Base-by-base conservation (phyloP, 2,113 vertebrate species). In the Lontra canadensis region DNA sequence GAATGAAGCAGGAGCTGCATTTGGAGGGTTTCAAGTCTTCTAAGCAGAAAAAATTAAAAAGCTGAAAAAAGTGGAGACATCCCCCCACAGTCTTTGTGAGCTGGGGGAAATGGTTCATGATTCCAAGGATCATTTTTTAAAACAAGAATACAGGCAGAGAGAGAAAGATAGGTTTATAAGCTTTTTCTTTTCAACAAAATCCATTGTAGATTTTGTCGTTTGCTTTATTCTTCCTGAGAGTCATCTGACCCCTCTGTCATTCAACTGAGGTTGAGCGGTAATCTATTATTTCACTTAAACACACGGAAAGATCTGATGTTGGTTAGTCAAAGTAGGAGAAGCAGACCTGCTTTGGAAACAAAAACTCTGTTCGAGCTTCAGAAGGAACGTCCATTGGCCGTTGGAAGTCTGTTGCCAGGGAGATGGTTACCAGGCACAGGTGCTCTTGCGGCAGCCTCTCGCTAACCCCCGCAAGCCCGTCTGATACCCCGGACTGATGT, bases 271-370 rank as follows among this genome's bases (percentile, higher is more conserved):
- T 61, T 84, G 87, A 97, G 63, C 71, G 82, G 52, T 55, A 44
- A 93, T 93, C 81, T 92, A 90, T 96, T 97, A 92, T 95, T 98
- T 98, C 76, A 94, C 65, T 97, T 96, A 96, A 90, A 95, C 42
- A 95, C 84, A 88, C 87, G 73, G 31, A 86, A 90, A 86, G 81
- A 90, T 73, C 57, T 9, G 1, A 95, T 94, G 87, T 97, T 98
- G 96, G 96, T 89, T 97, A 96, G 87, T 88, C 98, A 98, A 98
- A 98, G 3, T 23, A 97, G 90, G 97, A 98, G 97, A 96, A 82
- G 90, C 61, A 44, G 88, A 36, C 92, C 97, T 44, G 96, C 91
- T 91, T 88, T 97, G 98, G 93, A 96, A 98, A 98, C 93, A 96
- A 92, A 92, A 97, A 42, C 89, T 86, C 85, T 89, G 96, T 78